Conservation (phyloP, 1,140 invertebrate species). For the Ladona fulva region DNA sequence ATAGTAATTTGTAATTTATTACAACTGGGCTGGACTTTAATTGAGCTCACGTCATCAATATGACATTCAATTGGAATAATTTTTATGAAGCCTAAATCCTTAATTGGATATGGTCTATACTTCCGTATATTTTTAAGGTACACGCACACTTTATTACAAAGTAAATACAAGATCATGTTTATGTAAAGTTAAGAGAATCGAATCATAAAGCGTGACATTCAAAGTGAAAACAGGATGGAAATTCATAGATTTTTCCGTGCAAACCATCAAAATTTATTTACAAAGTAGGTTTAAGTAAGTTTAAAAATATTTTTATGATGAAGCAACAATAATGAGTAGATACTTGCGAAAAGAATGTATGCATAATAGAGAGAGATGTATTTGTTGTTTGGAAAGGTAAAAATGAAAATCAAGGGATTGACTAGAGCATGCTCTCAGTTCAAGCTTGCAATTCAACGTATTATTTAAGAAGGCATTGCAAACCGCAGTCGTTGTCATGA, state of each 20-base stretch:
- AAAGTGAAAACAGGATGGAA: background rate
- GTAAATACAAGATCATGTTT: no score
- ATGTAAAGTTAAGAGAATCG: background rate
- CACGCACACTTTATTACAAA: background rate
- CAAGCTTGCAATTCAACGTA: background rate
- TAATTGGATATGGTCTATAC: background rate
- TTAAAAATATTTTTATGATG: background rate
- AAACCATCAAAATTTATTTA: background rate
- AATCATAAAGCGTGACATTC: background rate
- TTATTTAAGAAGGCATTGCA: background rate
- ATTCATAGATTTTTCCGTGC: background rate
- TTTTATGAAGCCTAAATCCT: background rate
- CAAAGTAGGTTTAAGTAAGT: background rate
- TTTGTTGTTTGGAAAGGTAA: background rate
- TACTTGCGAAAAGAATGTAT: background rate
- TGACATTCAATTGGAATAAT: background rate
- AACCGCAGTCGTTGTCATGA: background rate
- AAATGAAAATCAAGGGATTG: no score
- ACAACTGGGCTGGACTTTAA: conserved; percentile 4
- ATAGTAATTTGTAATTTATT: background rate
- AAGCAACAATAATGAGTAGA: background rate
- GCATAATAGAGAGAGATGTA: background rate
- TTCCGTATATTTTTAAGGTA: background rate
- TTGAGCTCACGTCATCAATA: background rate
- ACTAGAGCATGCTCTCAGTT: background rate